Percentiles rank a stretch among this genome's conserved stretches.
Conservation (phyloP, 1,140 invertebrate genomes). For the Saccostrea echinata region DNA sequence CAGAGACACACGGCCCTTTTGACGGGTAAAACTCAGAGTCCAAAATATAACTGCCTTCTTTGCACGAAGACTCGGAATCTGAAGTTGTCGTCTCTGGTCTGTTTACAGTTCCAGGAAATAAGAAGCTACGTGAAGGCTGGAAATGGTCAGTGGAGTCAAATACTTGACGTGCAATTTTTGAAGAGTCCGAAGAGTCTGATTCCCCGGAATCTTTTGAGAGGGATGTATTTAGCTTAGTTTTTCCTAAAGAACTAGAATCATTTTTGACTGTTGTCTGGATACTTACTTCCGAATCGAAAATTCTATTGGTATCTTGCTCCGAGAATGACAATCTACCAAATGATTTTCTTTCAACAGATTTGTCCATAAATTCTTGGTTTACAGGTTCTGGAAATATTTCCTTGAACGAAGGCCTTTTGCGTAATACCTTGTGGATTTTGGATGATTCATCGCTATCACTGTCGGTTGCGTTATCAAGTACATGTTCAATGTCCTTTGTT, state of each 20-base stretch:
- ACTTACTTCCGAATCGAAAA: conserved; percentile 3
- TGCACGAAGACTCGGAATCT: background rate
- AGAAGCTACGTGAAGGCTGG: background rate
- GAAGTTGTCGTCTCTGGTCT: background rate
- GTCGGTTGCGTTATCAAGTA: background rate
- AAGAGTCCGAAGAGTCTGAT: background rate
- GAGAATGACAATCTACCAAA: background rate
- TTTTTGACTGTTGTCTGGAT: background rate
- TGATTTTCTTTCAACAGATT: background rate
- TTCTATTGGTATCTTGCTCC: background rate
- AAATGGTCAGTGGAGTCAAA: background rate
- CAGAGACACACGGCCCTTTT: background rate
- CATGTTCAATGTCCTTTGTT: background rate
- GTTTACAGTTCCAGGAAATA: background rate
- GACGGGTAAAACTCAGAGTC: background rate
- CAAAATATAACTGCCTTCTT: background rate
- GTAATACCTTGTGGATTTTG: background rate
- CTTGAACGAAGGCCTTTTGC: conserved; percentile 17
- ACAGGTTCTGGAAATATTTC: conserved; percentile 28
- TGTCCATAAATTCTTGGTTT: conserved; percentile 16
- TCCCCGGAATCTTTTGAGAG: background rate
- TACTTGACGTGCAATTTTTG: background rate
- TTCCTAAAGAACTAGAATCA: background rate
- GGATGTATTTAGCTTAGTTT: background rate
- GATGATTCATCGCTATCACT: background rate